Evolutionary conservation across 2,888 invertebrate species (phyloP).

Genomic region (Euspilapteryx auroguttella): DNA sequence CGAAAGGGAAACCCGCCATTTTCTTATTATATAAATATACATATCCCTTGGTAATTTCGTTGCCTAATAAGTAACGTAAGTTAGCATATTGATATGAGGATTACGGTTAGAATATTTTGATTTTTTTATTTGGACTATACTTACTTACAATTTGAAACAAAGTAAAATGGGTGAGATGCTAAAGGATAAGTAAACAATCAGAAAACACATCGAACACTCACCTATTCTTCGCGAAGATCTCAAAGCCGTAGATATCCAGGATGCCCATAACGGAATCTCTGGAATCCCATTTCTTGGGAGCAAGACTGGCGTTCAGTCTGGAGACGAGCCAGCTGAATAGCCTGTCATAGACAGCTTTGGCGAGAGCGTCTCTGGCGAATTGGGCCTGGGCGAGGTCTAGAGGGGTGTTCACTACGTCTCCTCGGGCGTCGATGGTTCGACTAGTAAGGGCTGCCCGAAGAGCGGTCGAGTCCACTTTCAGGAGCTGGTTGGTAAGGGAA

Average conservation of each 20-base stretch:
- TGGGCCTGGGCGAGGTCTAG: conserved; percentile 79
- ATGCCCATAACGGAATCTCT: conserved; percentile 81
- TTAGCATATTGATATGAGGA: too few species aligned
- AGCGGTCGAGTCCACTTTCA: conserved; percentile 69
- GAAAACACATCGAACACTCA: conserved; percentile 17
- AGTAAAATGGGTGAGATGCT: too few species aligned
- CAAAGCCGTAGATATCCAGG: conserved; percentile 93
- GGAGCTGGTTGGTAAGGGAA: conserved; percentile 55
- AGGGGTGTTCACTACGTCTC: conserved; percentile 81
- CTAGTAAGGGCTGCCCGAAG: conserved; percentile 76
- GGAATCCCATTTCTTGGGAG: conserved; percentile 56
- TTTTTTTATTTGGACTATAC: too few species aligned
- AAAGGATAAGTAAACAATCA: too few species aligned
- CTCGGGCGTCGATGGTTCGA: conserved; percentile 84
- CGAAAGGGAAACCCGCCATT: too few species aligned
- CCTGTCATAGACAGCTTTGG: conserved; percentile 89
- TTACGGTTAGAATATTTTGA: too few species aligned
- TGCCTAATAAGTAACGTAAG: too few species aligned
- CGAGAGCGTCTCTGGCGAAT: conserved; percentile 86
- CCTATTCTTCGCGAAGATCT: conserved; percentile 89
- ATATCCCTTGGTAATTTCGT: too few species aligned
- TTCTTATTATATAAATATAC: too few species aligned
- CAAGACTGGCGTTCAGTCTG: conserved; percentile 75
- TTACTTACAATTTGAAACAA: too few species aligned
- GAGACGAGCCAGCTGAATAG: conserved; percentile 89